These are phyloP conservation scores for Eustalomyia histrio DNA, from an alignment of 2,888 invertebrate species.

Conservation along the genomic window DNA sequence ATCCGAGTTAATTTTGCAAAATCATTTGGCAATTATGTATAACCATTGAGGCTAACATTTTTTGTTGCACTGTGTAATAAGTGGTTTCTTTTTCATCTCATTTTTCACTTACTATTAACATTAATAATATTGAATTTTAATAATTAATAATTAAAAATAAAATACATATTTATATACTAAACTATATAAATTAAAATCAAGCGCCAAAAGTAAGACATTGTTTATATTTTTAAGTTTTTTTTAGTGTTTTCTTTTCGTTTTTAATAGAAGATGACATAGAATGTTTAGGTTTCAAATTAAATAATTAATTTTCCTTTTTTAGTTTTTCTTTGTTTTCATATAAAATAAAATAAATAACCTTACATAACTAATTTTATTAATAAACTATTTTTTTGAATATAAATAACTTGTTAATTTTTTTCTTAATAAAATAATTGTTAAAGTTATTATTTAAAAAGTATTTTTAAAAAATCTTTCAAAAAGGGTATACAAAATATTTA, in stretches of 20 bases:
- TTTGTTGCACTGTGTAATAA: too few relatives aligned
- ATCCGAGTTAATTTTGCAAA: too few relatives aligned
- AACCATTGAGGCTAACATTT: too few relatives aligned
- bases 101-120: neutral
- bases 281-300: slow-evolving; percentile 8
- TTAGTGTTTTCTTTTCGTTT: slow-evolving; percentile 21
- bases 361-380: slow-evolving; percentile 55
- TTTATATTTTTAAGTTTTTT: slow-evolving; percentile 9
- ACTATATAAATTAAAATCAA: slow-evolving; percentile 17
- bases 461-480: slow-evolving; percentile 10
- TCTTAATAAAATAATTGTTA: slow-evolving; percentile 13
- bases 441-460: slow-evolving; percentile 12
- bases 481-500: slow-evolving; percentile 18
- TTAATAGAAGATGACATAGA: slow-evolving; percentile 41
- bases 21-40: too few relatives aligned
- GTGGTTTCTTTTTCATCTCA: neutral
- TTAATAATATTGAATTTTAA: neutral
- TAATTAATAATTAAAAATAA: slow-evolving; percentile 14
- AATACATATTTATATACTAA: neutral
- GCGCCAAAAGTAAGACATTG: neutral
- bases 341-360: slow-evolving; percentile 63
- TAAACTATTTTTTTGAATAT: slow-evolving; percentile 33
- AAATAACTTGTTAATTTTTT: neutral
- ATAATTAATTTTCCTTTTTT: slow-evolving; percentile 19
- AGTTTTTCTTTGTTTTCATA: slow-evolving; percentile 26